phyloP scores from a whole-genome alignment of 2,888 invertebrate genomes.

The Tridacna crocea region DNA sequence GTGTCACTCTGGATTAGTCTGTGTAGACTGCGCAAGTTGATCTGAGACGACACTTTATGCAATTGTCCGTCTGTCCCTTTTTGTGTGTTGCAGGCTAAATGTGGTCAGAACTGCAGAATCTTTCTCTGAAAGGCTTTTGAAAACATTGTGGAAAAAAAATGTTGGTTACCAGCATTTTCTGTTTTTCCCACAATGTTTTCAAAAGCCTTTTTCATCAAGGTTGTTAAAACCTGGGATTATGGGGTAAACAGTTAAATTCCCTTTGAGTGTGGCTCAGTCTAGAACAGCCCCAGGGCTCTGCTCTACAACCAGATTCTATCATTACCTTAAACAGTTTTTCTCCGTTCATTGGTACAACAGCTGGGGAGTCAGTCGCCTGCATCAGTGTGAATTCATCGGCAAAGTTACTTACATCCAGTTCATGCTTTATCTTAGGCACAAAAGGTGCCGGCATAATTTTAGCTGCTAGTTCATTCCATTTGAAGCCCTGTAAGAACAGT shows the following conservation, averaged over 20 bases:
- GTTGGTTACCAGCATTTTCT: not conserved
- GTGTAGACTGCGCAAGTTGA: no score
- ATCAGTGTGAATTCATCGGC: constrained; percentile 98
- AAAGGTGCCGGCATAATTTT: constrained; percentile 94
- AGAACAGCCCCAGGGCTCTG: no score
- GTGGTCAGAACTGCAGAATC: no score
- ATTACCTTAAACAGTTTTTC: constrained; percentile 94
- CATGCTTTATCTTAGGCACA: constrained; percentile 92
- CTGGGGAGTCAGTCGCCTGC: constrained; percentile 95
- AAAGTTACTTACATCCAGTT: constrained; percentile 97
- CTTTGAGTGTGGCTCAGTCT: no score
- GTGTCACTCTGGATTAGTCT: no score
- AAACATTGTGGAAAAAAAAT: not conserved
- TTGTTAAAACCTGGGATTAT: no score
- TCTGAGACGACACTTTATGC: no score
- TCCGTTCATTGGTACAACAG: constrained; percentile 89
- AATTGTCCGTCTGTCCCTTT: no score
- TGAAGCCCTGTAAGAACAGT: constrained; percentile 86
- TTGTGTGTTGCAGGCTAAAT: no score
- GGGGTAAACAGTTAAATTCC: no score
- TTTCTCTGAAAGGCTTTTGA: no score
- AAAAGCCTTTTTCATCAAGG: no score
- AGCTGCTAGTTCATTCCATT: constrained; percentile 92
- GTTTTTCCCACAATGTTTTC: not conserved
- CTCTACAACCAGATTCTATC: not conserved